Percentiles rank a stretch among this genome's conserved stretches.
Evolutionary conservation across 2,888 invertebrate genomes (phyloP).

Genomic region (Choristoneura rosaceana): DNA sequence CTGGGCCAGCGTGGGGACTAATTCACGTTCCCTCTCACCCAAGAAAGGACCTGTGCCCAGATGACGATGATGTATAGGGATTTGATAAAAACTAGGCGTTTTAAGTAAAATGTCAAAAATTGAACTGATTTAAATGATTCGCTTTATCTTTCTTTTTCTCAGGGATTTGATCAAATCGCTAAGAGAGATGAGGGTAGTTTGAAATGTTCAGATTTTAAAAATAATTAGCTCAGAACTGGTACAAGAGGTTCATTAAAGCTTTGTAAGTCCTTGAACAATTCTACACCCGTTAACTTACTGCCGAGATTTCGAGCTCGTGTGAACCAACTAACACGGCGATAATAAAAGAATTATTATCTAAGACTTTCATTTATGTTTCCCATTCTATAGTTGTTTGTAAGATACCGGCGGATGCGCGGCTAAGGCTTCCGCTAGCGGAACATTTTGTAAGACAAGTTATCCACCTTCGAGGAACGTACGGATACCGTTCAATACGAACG

Average conservation of each 20-base stretch:
- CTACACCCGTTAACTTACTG: slow-evolving; percentile 25
- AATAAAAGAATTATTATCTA: slow-evolving; percentile 38
- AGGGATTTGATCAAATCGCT: too few species aligned
- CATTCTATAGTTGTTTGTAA: slow-evolving; percentile 36
- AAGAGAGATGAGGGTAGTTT: too few species aligned
- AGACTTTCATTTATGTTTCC: slow-evolving; percentile 36
- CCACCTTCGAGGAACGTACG: slow-evolving; percentile 35
- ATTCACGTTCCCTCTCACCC: too few species aligned
- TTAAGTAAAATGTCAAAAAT: too few species aligned
- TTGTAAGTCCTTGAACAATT: slow-evolving; percentile 12
- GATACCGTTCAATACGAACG: slow-evolving; percentile 33
- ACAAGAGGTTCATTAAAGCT: slow-evolving; percentile 23
- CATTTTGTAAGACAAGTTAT: slow-evolving; percentile 40
- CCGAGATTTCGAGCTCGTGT: slow-evolving; percentile 8
- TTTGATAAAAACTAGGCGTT: too few species aligned
- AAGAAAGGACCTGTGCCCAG: too few species aligned
- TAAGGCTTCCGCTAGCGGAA: slow-evolving; percentile 33
- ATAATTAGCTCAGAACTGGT: not conserved
- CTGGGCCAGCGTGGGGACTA: too few species aligned
- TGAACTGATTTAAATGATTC: too few species aligned
- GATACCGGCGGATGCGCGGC: slow-evolving; percentile 27
- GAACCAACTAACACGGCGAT: slow-evolving; percentile 7
- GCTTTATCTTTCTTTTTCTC: too few species aligned
- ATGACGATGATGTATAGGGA: too few species aligned
- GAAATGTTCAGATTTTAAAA: not conserved